phyloP scores from a whole-genome alignment of 1,140 invertebrate genomes.

The Macrocentrus cingulum region DNA sequence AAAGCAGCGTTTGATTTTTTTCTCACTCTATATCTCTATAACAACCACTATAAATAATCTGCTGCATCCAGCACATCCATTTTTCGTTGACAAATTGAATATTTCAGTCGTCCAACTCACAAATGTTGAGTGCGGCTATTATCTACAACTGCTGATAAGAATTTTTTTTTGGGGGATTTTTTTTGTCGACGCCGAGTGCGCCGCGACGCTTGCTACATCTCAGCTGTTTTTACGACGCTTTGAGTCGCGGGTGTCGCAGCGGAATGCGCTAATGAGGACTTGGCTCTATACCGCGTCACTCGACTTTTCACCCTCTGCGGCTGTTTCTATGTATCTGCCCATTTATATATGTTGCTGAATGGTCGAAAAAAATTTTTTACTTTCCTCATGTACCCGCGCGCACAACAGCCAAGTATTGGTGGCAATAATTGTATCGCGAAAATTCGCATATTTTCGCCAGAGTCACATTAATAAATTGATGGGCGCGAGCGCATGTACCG shows the following conservation, averaged over 20 bases:
- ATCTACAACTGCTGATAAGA: no score
- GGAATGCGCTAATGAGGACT: slow-evolving; percentile 61
- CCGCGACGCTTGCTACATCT: slow-evolving; percentile 46
- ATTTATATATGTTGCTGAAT: neutral
- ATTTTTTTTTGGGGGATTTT: neutral
- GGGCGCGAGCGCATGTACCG: neutral
- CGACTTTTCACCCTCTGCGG: slow-evolving; percentile 3
- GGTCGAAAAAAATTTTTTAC: no score
- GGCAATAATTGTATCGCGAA: no score
- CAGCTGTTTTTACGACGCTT: slow-evolving; percentile 59
- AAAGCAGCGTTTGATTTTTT: slow-evolving; percentile 28
- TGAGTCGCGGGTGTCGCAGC: slow-evolving; percentile 56
- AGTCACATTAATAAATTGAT: neutral
- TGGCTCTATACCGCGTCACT: slow-evolving; percentile 53
- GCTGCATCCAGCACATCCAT: neutral
- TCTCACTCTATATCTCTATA: neutral
- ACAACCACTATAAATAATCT: neutral
- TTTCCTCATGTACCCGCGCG: neutral
- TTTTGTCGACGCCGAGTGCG: slow-evolving; percentile 9
- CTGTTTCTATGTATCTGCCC: neutral
- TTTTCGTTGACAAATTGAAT: slow-evolving; percentile 9
- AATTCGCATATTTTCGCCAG: no score
- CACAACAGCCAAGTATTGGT: no score
- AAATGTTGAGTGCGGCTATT: neutral
- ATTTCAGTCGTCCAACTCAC: no score